Conservation (phyloP, 2,113 vertebrate genomes). For the Okapia johnstoni region DNA sequence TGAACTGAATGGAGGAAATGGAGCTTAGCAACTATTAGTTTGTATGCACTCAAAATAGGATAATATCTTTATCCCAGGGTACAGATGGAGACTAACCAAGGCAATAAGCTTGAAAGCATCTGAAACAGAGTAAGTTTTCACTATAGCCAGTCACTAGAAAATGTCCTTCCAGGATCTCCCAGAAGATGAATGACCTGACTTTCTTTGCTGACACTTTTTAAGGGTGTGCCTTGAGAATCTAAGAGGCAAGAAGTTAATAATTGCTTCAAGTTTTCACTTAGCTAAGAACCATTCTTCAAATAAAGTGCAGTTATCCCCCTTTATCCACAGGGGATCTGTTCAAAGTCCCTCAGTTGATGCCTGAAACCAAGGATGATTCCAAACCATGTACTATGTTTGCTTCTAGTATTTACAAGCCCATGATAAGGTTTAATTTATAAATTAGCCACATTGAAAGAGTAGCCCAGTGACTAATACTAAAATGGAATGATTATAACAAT, state of each 20-base stretch:
- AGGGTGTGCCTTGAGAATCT: background rate
- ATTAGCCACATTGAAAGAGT: background rate
- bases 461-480: background rate
- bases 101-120: accelerated
- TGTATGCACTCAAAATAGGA: background rate
- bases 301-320: background rate
- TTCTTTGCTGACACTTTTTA: background rate
- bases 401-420: background rate
- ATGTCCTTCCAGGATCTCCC: background rate
- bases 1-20: background rate
- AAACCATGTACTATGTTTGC: background rate
- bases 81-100: background rate
- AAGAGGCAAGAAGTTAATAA: background rate
- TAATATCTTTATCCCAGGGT: accelerated
- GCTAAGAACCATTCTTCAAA: background rate
- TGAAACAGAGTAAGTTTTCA: background rate
- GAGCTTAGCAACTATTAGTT: accelerated
- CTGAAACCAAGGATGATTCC: background rate
- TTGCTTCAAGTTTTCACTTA: background rate
- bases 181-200: too few relatives aligned
- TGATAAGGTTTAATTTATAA: background rate
- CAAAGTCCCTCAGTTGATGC: background rate
- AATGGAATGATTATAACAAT: background rate
- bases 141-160: background rate
- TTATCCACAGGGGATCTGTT: background rate